phyloP scores from a whole-genome alignment of 92 coral and sea anemone species.

The Parazoanthus atlanticus region DNA sequence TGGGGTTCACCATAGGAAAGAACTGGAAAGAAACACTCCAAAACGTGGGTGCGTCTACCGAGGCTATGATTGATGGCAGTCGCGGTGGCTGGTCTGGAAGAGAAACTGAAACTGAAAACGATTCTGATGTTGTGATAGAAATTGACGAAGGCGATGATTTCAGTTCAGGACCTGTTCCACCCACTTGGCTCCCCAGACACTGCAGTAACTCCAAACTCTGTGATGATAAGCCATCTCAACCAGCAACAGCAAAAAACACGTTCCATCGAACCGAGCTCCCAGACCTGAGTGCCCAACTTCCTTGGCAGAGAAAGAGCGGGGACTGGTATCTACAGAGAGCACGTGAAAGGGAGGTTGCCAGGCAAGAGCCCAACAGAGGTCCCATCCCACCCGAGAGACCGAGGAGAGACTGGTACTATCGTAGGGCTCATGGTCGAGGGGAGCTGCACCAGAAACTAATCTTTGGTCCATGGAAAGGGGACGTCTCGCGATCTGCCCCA shows the following conservation, averaged over 20 bases:
- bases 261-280: neutral
- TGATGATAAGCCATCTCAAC: neutral
- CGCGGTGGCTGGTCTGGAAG: neutral
- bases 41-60: neutral
- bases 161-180: constrained; percentile 5
- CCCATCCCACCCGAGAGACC: constrained; percentile 5
- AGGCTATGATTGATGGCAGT: neutral
- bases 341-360: constrained; percentile 9
- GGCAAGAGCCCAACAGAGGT: constrained; percentile 3
- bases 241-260: neutral
- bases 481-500: constrained; percentile 19
- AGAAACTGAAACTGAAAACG: neutral
- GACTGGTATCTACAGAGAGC: constrained; percentile 39
- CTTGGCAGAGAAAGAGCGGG: constrained; percentile 19
- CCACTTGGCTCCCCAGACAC: constrained; percentile 8
- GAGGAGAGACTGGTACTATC: constrained; percentile 18
- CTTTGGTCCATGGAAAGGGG: constrained; percentile 26
- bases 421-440: constrained; percentile 18
- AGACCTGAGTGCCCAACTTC: neutral
- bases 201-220: constrained; percentile 17
- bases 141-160: constrained; percentile 15
- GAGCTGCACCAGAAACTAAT: constrained; percentile 26
- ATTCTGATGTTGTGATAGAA: constrained; percentile 33
- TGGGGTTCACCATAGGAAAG: neutral
- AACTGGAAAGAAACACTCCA: neutral